Evolutionary conservation across 2,888 invertebrate genomes (phyloP).

Genomic region (Thera obeliscata): DNA sequence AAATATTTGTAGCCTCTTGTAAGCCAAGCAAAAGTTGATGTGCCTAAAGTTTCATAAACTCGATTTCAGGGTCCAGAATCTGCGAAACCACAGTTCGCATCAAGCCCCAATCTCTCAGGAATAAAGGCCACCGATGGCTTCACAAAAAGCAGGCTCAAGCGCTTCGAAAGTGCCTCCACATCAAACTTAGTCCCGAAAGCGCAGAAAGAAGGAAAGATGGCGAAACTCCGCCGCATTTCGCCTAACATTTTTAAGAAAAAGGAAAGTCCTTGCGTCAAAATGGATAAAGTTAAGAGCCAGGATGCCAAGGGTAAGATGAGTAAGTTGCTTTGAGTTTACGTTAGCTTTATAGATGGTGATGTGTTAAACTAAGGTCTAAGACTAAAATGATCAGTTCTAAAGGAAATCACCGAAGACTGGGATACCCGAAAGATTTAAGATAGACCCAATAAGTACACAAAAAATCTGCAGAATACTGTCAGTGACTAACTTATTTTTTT

Average conservation of each 20-base stretch:
- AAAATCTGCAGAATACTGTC: too few species aligned
- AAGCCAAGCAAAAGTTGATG: too few species aligned
- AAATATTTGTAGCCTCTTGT: too few species aligned
- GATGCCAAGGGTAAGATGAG: slow-evolving; percentile 61
- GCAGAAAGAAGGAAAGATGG: slow-evolving; percentile 55
- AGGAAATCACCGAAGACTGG: too few species aligned
- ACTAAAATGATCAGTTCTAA: too few species aligned
- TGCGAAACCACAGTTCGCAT: slow-evolving; percentile 68
- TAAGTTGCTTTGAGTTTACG: slow-evolving; percentile 47
- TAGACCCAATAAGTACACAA: too few species aligned
- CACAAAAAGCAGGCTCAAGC: slow-evolving; percentile 55
- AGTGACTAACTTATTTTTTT: background rate
- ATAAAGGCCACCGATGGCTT: slow-evolving; percentile 54
- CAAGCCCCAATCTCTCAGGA: slow-evolving; percentile 72
- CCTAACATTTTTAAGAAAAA: slow-evolving; percentile 67
- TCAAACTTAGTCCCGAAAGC: slow-evolving; percentile 58
- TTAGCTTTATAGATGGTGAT: too few species aligned
- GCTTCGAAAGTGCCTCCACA: slow-evolving; percentile 68
- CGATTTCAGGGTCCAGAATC: slow-evolving; percentile 59
- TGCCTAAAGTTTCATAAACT: background rate
- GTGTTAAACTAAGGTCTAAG: too few species aligned
- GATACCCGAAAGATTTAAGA: too few species aligned
- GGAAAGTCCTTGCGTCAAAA: slow-evolving; percentile 47
- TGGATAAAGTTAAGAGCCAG: slow-evolving; percentile 50
- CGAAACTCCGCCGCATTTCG: slow-evolving; percentile 65